A percentile compares a stretch with the other conserved stretches of the same genome.
Evolutionary conservation across 2,888 invertebrate genomes (phyloP).

Genomic region (Nephrotoma flavescens): DNA sequence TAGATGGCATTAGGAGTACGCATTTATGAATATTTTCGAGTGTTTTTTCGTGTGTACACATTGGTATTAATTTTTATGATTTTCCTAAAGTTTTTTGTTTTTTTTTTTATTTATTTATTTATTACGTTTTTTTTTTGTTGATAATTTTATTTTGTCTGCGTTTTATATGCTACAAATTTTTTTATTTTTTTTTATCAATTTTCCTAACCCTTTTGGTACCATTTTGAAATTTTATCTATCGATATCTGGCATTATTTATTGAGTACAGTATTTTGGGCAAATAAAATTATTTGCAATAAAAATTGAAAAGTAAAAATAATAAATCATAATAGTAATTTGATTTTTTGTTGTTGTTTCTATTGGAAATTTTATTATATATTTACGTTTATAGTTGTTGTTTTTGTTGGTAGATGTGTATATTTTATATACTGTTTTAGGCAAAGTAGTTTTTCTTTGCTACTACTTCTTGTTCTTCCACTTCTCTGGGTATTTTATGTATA

Average conservation of each 20-base stretch:
- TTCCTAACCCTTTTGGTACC: neutral
- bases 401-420: neutral
- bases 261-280: neutral
- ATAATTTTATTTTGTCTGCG: neutral
- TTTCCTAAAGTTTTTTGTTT: neutral
- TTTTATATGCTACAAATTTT: neutral
- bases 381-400: neutral
- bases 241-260: neutral
- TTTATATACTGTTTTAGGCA: neutral
- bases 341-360: neutral
- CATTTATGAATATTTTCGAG: neutral
- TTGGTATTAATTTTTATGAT: neutral
- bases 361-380: neutral
- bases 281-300: neutral
- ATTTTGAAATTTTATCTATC: neutral
- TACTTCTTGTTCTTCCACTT: neutral
- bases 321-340: neutral
- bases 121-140: neutral
- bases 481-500: neutral
- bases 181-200: neutral
- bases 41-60: neutral
- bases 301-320: neutral
- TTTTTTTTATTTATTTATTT: neutral
- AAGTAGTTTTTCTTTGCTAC: neutral
- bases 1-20: constrained; percentile 25